These are phyloP conservation scores for Nothoprocta perdicaria DNA, from an alignment of 2,113 vertebrate genomes.

Conservation along the genomic window DNA sequence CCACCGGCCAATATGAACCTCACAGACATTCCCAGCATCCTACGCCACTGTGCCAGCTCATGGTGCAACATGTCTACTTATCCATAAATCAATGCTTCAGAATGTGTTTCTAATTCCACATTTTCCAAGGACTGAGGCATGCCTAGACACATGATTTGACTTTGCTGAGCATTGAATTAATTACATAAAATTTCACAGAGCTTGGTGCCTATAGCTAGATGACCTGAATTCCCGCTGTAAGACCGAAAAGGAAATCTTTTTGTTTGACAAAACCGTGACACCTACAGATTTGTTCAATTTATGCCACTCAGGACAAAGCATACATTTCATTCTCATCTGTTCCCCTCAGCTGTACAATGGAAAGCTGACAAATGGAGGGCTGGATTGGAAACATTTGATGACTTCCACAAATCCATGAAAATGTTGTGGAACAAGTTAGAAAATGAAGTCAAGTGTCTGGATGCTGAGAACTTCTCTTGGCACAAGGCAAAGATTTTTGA, in stretches of 20 bases:
- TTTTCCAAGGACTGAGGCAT: neutral
- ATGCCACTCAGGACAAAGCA: neutral
- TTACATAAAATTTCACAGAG: neutral
- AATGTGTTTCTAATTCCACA: neutral
- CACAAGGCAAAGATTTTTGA: neutral
- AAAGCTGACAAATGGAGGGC: neutral
- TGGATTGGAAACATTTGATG: neutral
- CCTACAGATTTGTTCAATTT: neutral
- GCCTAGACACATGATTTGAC: neutral
- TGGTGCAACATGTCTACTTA: neutral
- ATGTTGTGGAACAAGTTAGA: neutral
- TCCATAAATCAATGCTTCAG: neutral
- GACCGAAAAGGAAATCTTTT: neutral
- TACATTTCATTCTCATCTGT: neutral
- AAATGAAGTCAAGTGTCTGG: neutral
- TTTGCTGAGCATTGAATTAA: neutral
- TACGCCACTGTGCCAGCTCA: neutral
- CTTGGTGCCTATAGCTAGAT: neutral
- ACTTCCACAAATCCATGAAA: neutral
- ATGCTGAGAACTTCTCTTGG: neutral
- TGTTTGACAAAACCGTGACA: neutral
- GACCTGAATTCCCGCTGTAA: neutral
- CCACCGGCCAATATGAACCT: neutral
- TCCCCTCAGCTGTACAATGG: neutral
- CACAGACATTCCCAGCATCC: neutral